Evolutionary conservation across 1,140 invertebrate genomes (phyloP), one percentile per base, ranked within the genome.

Genomic region (Anadara kagoshimensis): DNA sequence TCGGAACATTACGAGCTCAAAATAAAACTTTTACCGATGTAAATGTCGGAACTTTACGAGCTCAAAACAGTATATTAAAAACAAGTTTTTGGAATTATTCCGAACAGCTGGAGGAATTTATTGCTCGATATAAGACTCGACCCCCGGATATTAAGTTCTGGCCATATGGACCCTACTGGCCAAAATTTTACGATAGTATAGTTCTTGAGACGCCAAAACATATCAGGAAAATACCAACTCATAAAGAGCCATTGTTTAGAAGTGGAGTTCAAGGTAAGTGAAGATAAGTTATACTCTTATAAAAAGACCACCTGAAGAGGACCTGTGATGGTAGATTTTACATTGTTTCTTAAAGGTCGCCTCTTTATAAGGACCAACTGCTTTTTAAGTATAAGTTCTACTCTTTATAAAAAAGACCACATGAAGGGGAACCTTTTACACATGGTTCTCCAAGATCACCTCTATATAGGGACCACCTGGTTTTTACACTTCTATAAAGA

Each of bases 161-260:
- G 86, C 86, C 86, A 0, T 86, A 87, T 77, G 86, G 86, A 12
- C 86, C 86, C 0, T 88, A 87, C 59, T 88, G 86, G 86, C 86
- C 86, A 5, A 61, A 75, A 26, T 79, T 78, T 47, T 81, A 78
- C 72, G 76, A 82, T 16, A 72, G 71, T 49, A 69, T 81, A 12
- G 71, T 85, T 43, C 68, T 86, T 20, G 78, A 82, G 51, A 84
- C 86, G 2, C 85, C 85, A 47, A 67, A 71, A 59, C 76, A 79
- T 71, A 51, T 81, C 14, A 71, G 62, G n/a, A 66, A 62, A 18
- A 62, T 64, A 47, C 80, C 80, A 1, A 26, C 63, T 1, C 66
- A 63, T 69, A 53, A 68, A n/a, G 83, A 85, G 68, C 75, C 70
- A 36, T 67, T 82, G 4, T 41, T 69, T 44, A 53, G 57, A 12